Percentiles rank a stretch among this genome's conserved stretches.
phyloP scores from a whole-genome alignment of 2,797 vertebrate species.

The Microctenopoma steveboyesi region DNA sequence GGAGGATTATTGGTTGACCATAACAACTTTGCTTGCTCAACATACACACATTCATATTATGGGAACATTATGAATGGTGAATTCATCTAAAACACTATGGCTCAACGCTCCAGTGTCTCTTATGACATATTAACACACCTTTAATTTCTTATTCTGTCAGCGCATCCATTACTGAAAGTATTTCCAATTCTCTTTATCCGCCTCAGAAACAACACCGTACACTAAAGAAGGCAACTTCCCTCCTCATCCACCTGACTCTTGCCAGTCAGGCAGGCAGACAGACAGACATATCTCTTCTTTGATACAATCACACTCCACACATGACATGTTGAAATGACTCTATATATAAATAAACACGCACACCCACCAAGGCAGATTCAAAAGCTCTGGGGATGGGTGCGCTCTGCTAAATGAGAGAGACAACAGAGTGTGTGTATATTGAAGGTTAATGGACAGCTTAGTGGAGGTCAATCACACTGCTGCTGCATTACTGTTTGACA shows the following conservation, averaged over 20 bases:
- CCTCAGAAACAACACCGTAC: conserved; percentile 6
- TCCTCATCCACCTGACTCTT: conserved; percentile 8
- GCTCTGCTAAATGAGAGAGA: conserved; percentile 51
- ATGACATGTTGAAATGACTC: conserved; percentile 35
- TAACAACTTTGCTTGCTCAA: conserved; percentile 13
- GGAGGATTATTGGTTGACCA: conserved; percentile 31
- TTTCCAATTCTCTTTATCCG: conserved; percentile 20
- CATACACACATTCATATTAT: neutral
- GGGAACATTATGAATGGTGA: neutral
- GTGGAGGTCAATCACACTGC: conserved; percentile 65
- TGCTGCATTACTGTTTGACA: conserved; percentile 48
- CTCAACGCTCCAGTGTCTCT: conserved; percentile 6
- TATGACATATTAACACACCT: conserved; percentile 16
- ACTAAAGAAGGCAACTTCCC: neutral
- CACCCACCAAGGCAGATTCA: conserved; percentile 24
- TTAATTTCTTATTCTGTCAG: conserved; percentile 18
- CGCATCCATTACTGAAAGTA: conserved; percentile 6
- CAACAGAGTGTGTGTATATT: conserved; percentile 36
- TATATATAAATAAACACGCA: conserved; percentile 18
- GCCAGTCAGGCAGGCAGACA: conserved; percentile 29
- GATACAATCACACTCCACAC: neutral
- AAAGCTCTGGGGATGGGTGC: conserved; percentile 26
- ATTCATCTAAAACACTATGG: neutral
- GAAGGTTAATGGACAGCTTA: conserved; percentile 76
- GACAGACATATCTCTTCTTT: conserved; percentile 32